Conservation (phyloP, 23 tunicate genomes). For the Pegea sp. region DNA sequence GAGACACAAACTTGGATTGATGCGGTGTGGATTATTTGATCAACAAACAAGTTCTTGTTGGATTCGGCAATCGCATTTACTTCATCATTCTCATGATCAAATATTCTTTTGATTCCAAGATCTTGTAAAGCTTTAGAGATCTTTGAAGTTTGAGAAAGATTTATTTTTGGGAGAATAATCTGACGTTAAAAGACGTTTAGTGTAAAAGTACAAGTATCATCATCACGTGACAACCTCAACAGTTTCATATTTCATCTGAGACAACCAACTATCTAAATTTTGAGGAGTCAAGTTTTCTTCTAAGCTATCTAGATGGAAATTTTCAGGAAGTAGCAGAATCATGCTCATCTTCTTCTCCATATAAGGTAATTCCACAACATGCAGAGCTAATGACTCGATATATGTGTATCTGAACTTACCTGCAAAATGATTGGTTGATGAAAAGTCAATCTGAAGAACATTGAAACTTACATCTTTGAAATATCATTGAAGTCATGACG, state of each 20-base stretch:
- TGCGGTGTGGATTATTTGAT: background rate
- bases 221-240: constrained; percentile 84
- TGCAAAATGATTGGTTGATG: constrained; percentile 3
- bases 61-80: no score
- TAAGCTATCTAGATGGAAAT: constrained; percentile 38
- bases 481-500: constrained; percentile 67
- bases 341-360: constrained; percentile 59
- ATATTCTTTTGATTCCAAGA: no score
- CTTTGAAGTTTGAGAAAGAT: no score
- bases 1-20: background rate
- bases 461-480: constrained; percentile 41
- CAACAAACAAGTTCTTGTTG: background rate
- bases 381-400: constrained; percentile 34
- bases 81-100: no score
- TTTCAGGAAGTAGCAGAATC: constrained; percentile 49
- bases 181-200: no score
- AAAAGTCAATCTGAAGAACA: background rate
- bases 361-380: constrained; percentile 54
- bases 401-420: constrained; percentile 59
- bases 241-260: constrained; percentile 21
- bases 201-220: background rate
- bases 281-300: constrained; percentile 37
- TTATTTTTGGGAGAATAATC: no score
- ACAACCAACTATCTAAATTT: constrained; percentile 47
- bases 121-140: no score